Evolutionary conservation across 2,113 vertebrate species (phyloP).

Genomic region (Panthera leo): DNA sequence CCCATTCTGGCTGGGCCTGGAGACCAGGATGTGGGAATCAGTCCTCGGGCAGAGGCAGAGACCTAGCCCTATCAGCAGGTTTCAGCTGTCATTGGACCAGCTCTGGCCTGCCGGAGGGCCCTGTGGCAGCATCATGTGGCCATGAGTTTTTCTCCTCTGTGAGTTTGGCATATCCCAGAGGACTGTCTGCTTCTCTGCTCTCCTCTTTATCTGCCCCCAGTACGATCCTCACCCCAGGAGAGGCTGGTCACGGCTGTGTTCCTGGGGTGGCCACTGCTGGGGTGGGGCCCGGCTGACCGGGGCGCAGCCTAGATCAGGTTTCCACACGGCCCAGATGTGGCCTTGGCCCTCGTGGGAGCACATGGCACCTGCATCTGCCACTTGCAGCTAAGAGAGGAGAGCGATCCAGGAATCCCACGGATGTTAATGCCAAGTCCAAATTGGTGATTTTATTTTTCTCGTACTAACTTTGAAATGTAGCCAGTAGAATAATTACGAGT

Average conservation of each 20-base stretch:
- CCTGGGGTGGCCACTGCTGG: neutral
- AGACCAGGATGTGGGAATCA: neutral
- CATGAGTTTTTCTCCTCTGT: neutral
- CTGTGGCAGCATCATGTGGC: rapidly evolving
- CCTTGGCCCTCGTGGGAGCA: rapidly evolving
- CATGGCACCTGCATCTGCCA: neutral
- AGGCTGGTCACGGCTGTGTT: neutral
- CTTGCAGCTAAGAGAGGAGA: neutral
- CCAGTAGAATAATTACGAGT: conserved; percentile 68
- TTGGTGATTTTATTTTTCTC: conserved; percentile 58
- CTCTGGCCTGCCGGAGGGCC: neutral
- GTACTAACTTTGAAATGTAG: conserved; percentile 71
- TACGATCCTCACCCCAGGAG: neutral
- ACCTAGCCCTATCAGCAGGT: neutral
- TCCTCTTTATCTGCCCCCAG: neutral
- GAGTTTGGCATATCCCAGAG: neutral
- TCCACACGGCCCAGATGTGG: rapidly evolving
- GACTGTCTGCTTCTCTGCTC: neutral
- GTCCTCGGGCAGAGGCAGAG: neutral
- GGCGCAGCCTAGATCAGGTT: neutral
- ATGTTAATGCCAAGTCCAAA: conserved; percentile 40
- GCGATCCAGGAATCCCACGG: neutral
- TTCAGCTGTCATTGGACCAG: neutral
- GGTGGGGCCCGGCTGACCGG: neutral
- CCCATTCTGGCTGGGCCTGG: neutral